Conservation (phyloP, 1,140 invertebrate species). For the Tribolium madens region DNA sequence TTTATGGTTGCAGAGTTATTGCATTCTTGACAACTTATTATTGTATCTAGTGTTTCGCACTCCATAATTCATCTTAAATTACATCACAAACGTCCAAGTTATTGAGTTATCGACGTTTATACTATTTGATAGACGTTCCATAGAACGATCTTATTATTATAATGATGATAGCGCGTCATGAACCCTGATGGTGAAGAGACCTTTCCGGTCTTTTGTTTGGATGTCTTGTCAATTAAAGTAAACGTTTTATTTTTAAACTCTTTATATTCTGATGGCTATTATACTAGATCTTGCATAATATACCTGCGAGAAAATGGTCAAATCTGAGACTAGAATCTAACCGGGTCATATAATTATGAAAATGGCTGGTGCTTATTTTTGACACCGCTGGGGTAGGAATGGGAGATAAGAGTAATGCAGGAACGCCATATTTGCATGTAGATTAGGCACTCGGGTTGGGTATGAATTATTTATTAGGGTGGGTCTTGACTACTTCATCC, state of each 20-base stretch:
- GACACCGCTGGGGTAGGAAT: constrained; percentile 43
- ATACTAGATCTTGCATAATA: constrained; percentile 1
- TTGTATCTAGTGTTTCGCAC: constrained; percentile 16
- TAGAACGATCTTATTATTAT: constrained; percentile 22
- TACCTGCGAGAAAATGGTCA: constrained; percentile 10
- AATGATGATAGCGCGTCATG: constrained; percentile 17
- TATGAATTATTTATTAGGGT: constrained; percentile 47
- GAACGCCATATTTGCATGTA: constrained; percentile 50
- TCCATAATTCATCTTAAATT: constrained; percentile 5
- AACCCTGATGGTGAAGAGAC: constrained; percentile 24
- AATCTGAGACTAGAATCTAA: constrained; percentile 26
- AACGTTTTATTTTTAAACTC: neutral
- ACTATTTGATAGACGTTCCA: constrained; percentile 9
- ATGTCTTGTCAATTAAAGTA: constrained; percentile 7
- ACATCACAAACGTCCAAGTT: constrained; percentile 12
- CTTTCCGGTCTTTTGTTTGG: constrained; percentile 19
- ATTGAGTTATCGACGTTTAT: constrained; percentile 24
- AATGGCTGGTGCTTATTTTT: constrained; percentile 51
- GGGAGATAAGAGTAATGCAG: constrained; percentile 48
- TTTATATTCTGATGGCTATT: constrained; percentile 7
- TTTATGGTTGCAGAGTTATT: neutral
- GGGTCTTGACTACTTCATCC: constrained; percentile 42
- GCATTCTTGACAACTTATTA: neutral
- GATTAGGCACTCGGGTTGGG: constrained; percentile 44
- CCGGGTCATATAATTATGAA: constrained; percentile 49